phyloP scores from a whole-genome alignment of 2,888 invertebrate genomes.

The Phoronis australis region DNA sequence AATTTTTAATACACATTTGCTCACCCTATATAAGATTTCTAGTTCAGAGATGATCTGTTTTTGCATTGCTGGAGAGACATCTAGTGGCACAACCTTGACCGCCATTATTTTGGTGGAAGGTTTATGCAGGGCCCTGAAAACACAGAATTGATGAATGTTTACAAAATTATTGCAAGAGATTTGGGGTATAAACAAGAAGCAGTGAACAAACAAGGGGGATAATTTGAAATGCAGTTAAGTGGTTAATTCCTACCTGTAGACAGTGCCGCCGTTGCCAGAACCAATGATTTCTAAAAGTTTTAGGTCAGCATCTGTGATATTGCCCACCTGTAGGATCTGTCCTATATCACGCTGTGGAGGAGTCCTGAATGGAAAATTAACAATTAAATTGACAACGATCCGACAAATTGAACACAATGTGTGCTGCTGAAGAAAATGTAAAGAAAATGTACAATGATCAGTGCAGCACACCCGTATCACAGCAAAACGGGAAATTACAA shows the following conservation, averaged over 20 bases:
- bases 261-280: constrained; percentile 44
- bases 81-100: constrained; percentile 43
- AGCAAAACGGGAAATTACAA: too few relatives aligned
- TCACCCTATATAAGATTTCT: constrained; percentile 46
- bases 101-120: constrained; percentile 40
- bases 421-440: too few relatives aligned
- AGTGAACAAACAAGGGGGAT: not conserved
- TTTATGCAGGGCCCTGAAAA: constrained; percentile 39
- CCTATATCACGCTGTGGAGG: too few relatives aligned
- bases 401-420: too few relatives aligned
- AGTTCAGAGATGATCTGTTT: constrained; percentile 49
- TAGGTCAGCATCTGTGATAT: constrained; percentile 33
- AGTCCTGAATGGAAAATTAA: too few relatives aligned
- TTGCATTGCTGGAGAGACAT: constrained; percentile 42
- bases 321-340: constrained; percentile 35
- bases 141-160: too few relatives aligned
- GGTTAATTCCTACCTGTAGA: constrained; percentile 33
- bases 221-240: not conserved
- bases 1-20: too few relatives aligned
- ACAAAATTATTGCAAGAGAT: not conserved
- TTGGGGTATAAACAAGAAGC: not conserved
- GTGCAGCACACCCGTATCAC: too few relatives aligned
- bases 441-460: too few relatives aligned
- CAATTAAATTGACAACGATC: too few relatives aligned
- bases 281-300: constrained; percentile 35